Evolutionary conservation across 2,888 invertebrate genomes (phyloP).

Genomic region (Cryptocheilus praepositus): DNA sequence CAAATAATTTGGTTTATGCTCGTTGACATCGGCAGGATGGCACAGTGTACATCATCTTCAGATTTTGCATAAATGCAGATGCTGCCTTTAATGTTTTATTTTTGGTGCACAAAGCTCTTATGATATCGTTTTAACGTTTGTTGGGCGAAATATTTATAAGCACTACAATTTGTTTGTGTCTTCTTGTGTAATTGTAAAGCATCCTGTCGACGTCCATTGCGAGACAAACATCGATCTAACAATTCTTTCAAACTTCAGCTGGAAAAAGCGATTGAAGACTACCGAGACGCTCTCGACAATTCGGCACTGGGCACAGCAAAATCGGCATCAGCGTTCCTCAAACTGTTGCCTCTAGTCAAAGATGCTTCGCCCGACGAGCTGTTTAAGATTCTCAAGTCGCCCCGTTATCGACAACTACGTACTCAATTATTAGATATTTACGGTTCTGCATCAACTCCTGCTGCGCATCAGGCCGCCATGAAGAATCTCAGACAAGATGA

Average conservation of each 20-base stretch:
- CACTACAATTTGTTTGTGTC: too few relatives aligned
- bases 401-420: constrained; percentile 79
- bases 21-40: too few relatives aligned
- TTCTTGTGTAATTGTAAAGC: too few relatives aligned
- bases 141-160: too few relatives aligned
- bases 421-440: constrained; percentile 83
- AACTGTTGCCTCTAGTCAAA: constrained; percentile 80
- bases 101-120: too few relatives aligned
- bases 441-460: constrained; percentile 82
- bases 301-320: constrained; percentile 80
- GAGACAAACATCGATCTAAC: too few relatives aligned
- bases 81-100: too few relatives aligned
- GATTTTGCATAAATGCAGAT: too few relatives aligned
- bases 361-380: constrained; percentile 79
- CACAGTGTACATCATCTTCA: too few relatives aligned
- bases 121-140: too few relatives aligned
- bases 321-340: constrained; percentile 81
- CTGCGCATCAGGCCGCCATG: constrained; percentile 82
- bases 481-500: constrained; percentile 78
- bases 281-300: constrained; percentile 76
- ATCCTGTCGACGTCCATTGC: too few relatives aligned
- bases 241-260: constrained; percentile 73
- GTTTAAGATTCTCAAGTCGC: constrained; percentile 77
- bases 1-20: background rate
- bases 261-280: constrained; percentile 76